Evolutionary conservation across 1,140 invertebrate species (phyloP).

Genomic region (Acromyrmex echinatior): DNA sequence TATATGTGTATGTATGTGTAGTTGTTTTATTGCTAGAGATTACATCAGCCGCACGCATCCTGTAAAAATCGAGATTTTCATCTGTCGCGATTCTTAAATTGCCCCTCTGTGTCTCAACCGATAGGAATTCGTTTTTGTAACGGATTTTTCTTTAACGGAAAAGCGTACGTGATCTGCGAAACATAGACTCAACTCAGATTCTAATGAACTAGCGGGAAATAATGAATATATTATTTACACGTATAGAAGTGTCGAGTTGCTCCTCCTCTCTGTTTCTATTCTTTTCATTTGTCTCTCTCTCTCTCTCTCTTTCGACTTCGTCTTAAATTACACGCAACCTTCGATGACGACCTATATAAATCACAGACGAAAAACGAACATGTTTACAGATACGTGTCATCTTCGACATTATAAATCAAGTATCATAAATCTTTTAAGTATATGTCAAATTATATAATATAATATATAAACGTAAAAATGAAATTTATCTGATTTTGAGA

Average conservation of each 20-base stretch:
- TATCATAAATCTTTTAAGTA: background rate
- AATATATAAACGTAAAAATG: background rate
- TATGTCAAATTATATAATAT: background rate
- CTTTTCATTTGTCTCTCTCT: background rate
- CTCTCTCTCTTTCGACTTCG: background rate
- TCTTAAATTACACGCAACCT: constrained; percentile 56
- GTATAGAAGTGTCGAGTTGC: background rate
- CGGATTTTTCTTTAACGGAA: constrained; percentile 36
- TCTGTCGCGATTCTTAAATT: constrained; percentile 14
- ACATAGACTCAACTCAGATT: constrained; percentile 28
- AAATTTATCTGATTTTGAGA: background rate
- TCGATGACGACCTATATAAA: background rate
- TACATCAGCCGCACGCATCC: background rate
- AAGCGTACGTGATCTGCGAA: constrained; percentile 60
- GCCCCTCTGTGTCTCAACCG: background rate
- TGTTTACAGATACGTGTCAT: background rate
- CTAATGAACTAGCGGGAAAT: constrained; percentile 20
- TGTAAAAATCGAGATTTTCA: constrained; percentile 22
- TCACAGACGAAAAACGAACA: constrained; percentile 39
- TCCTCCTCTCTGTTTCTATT: background rate
- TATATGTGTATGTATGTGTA: no score
- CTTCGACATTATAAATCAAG: background rate
- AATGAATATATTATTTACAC: constrained; percentile 17
- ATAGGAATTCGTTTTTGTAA: constrained; percentile 23
- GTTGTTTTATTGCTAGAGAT: background rate